A percentile compares a stretch with the other conserved stretches of the same genome.
Conservation (phyloP, 2,797 vertebrate species). For the Lateolabrax maculatus region DNA sequence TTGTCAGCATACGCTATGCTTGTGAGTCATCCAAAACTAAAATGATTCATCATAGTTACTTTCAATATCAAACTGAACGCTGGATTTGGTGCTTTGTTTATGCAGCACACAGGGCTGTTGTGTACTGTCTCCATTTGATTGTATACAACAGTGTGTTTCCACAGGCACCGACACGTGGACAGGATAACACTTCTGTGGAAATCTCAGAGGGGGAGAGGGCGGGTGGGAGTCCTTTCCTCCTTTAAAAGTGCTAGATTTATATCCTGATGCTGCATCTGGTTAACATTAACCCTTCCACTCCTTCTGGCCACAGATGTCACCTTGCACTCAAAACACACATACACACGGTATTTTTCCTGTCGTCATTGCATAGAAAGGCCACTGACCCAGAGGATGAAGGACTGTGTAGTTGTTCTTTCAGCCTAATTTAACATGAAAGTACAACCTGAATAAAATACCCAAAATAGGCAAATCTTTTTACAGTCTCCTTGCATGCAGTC, state of each 20-base stretch:
- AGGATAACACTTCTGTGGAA: slow-evolving; percentile 62
- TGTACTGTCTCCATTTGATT: slow-evolving; percentile 46
- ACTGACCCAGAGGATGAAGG: neutral
- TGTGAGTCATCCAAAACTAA: slow-evolving; percentile 41
- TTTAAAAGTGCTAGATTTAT: slow-evolving; percentile 73
- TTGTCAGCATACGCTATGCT: slow-evolving; percentile 37
- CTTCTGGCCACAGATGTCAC: slow-evolving; percentile 52
- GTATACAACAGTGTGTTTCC: slow-evolving; percentile 51
- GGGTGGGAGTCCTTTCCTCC: slow-evolving; percentile 26
- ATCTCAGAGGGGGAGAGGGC: slow-evolving; percentile 41
- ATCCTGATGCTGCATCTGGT: slow-evolving; percentile 70
- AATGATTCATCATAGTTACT: slow-evolving; percentile 35
- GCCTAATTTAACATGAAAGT: neutral
- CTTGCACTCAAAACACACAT: slow-evolving; percentile 23
- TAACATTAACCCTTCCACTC: slow-evolving; percentile 72
- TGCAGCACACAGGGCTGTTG: slow-evolving; percentile 33
- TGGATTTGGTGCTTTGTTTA: slow-evolving; percentile 51
- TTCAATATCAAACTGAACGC: slow-evolving; percentile 35
- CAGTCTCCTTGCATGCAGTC: neutral
- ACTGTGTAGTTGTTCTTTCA: neutral
- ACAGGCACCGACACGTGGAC: slow-evolving; percentile 70
- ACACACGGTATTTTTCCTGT: neutral
- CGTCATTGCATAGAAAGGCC: neutral
- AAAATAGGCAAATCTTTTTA: neutral
- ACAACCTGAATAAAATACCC: neutral